phyloP scores from a whole-genome alignment of 2,888 invertebrate species.

The Diadegma fenestrale region DNA sequence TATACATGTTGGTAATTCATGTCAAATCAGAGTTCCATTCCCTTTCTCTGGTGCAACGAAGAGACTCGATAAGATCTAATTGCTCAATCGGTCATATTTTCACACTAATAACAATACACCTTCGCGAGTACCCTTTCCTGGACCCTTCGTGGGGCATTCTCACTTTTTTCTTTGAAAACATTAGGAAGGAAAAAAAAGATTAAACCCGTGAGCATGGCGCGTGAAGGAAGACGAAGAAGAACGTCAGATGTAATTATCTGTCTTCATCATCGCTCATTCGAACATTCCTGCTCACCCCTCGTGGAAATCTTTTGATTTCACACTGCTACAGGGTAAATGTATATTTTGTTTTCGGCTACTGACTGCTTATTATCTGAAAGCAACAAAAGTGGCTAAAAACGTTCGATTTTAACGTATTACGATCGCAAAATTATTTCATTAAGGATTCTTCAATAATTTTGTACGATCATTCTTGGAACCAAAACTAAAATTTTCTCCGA shows the following conservation, averaged over 20 bases:
- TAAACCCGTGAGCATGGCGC: not conserved
- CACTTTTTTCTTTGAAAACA: conserved; percentile 1
- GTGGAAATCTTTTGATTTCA: not conserved
- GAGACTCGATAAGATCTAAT: conserved; percentile 56
- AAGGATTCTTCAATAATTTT: too few species aligned
- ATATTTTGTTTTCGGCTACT: not conserved
- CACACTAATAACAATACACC: conserved; percentile 23
- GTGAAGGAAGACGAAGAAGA: not conserved
- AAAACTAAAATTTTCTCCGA: too few species aligned
- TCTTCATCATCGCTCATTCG: conserved; percentile 12
- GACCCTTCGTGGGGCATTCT: conserved; percentile 27
- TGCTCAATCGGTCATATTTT: conserved; percentile 50
- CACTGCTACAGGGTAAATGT: not conserved
- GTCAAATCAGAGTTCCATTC: conserved; percentile 30
- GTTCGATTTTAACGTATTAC: too few species aligned
- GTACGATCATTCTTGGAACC: too few species aligned
- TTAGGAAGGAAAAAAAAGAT: not conserved
- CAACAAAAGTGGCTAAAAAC: not conserved
- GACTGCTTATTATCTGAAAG: too few species aligned
- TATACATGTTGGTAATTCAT: conserved; percentile 13
- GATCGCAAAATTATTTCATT: too few species aligned
- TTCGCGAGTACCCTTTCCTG: conserved; percentile 15
- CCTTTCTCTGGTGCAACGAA: conserved; percentile 28
- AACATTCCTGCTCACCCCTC: conserved; percentile 11
- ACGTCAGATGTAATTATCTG: conserved; percentile 21